These are phyloP conservation scores for Ichneumoninae sp. DNA, from an alignment of 2,888 invertebrate species.

Conservation along the genomic window DNA sequence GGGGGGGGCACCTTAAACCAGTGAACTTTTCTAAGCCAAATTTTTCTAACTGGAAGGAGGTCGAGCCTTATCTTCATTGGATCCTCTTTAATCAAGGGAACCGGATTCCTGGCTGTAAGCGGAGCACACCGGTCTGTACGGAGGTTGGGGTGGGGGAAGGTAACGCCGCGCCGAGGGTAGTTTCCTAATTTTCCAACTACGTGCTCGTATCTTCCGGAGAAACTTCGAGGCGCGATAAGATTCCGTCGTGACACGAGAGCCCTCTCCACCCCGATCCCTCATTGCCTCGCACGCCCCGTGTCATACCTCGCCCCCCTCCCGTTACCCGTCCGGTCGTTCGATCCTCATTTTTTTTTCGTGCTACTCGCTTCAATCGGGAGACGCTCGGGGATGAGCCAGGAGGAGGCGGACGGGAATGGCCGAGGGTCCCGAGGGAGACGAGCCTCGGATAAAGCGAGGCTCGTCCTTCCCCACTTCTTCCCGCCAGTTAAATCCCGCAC, in stretches of 20 bases:
- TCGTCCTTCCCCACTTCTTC: conserved; percentile 18
- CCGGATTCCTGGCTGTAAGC: neutral
- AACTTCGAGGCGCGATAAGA: conserved; percentile 57
- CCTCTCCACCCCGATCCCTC: neutral
- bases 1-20: too few species aligned
- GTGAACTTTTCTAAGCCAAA: neutral
- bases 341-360: conserved; percentile 23
- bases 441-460: conserved; percentile 41
- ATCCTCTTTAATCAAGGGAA: conserved; percentile 31
- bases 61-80: neutral
- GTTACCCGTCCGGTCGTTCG: conserved; percentile 9
- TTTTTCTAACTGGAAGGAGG: neutral
- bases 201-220: conserved; percentile 45
- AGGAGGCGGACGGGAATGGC: conserved; percentile 2
- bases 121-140: neutral
- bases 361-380: conserved; percentile 44
- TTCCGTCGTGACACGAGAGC: conserved; percentile 34
- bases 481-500: conserved; percentile 44
- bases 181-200: conserved; percentile 54
- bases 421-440: neutral
- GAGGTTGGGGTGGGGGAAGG: neutral
- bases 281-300: neutral
- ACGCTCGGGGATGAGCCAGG: conserved; percentile 23
- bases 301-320: conserved; percentile 14
- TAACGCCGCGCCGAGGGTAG: conserved; percentile 26